A percentile compares a stretch with the other conserved stretches of the same genome.
Evolutionary conservation across 2,113 vertebrate genomes (phyloP).

Genomic region (Leucosticte australis): DNA sequence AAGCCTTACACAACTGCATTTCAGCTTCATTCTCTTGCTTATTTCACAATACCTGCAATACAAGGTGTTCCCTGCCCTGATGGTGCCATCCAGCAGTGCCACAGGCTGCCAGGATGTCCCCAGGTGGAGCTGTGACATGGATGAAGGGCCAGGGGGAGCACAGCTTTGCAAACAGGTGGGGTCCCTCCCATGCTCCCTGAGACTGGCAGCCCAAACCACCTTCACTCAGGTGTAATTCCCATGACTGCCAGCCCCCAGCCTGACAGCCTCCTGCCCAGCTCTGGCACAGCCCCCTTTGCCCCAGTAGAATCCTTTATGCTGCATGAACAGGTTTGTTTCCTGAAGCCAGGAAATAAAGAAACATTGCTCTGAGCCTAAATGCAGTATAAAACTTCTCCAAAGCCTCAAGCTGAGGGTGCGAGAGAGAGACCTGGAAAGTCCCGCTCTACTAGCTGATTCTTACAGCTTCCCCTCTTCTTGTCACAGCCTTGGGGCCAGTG

Average conservation of each 20-base stretch:
- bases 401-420: background rate
- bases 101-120: background rate
- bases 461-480: background rate
- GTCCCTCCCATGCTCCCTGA: fast-evolving
- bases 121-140: background rate
- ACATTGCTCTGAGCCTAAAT: background rate
- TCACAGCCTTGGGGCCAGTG: background rate
- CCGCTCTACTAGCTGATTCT: background rate
- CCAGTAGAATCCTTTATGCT: background rate
- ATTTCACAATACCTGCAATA: background rate
- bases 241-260: background rate
- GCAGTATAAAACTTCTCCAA: background rate
- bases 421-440: background rate
- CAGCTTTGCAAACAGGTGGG: background rate
- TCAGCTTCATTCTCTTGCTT: background rate
- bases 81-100: background rate
- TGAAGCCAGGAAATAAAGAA: background rate
- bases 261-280: background rate
- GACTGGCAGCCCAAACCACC: background rate
- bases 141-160: background rate
- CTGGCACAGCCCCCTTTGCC: background rate
- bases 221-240: background rate
- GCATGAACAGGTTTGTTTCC: background rate
- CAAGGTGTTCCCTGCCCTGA: background rate
- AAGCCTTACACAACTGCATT: background rate